phyloP scores from a whole-genome alignment of 2,113 vertebrate species.

The Paradoxurus hermaphroditus region DNA sequence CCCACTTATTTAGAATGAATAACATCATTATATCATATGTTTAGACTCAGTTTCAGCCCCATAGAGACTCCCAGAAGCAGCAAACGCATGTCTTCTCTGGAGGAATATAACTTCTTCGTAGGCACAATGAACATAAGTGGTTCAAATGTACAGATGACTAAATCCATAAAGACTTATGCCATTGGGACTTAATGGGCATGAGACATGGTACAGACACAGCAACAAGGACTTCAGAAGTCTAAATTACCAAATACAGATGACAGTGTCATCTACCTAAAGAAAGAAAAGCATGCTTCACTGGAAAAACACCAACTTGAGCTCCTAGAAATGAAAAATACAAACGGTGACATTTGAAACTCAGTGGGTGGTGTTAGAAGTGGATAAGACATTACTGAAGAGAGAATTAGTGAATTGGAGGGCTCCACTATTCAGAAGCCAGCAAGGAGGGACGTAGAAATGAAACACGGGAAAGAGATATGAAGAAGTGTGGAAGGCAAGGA shows the following conservation, averaged over 20 bases:
- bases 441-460: background rate
- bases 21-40: background rate
- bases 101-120: background rate
- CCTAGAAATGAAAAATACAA: background rate
- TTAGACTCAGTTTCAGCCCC: background rate
- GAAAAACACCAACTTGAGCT: background rate
- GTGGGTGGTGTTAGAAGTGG: background rate
- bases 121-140: background rate
- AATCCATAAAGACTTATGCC: background rate
- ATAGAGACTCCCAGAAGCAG: background rate
- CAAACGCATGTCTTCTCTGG: background rate
- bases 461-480: background rate
- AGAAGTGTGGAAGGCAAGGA: background rate
- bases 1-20: background rate
- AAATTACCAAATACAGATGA: background rate
- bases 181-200: background rate
- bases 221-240: background rate
- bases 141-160: background rate
- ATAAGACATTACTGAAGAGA: background rate
- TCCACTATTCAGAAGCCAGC: background rate
- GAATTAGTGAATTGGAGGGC: background rate
- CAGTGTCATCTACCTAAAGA: background rate
- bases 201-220: background rate
- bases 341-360: background rate
- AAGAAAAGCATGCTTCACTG: background rate